Percentiles rank a stretch among this genome's conserved stretches.
These are phyloP conservation scores for Onychomys torridus DNA, from an alignment of 2,797 vertebrate genomes.

Conservation along the genomic window DNA sequence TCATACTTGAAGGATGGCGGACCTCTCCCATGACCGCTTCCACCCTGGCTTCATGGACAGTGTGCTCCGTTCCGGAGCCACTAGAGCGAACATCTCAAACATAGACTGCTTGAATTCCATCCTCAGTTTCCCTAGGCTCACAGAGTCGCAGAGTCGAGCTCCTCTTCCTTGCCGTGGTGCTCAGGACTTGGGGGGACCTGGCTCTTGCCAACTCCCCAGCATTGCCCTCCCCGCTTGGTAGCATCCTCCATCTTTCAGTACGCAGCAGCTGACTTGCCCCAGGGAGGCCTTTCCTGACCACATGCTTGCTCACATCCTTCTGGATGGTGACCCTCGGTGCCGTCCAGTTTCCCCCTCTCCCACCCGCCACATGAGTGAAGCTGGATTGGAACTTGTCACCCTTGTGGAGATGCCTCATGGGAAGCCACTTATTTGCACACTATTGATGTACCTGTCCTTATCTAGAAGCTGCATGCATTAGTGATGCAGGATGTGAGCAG, in stretches of 20 bases:
- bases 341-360: neutral
- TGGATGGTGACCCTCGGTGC: neutral
- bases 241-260: neutral
- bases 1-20: neutral
- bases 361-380: no score
- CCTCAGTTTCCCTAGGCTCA: neutral
- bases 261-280: neutral
- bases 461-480: neutral
- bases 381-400: neutral
- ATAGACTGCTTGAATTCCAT: neutral
- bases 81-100: neutral
- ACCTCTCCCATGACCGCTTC: neutral
- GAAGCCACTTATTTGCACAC: neutral
- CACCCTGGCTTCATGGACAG: neutral
- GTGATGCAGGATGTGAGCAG: neutral
- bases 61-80: neutral
- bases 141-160: neutral
- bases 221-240: neutral
- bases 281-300: neutral
- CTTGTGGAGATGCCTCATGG: neutral
- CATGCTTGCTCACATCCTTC: neutral
- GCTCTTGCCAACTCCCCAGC: neutral
- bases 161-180: neutral
- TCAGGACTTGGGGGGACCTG: neutral
- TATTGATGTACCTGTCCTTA: accelerated